Evolutionary conservation across 2,113 vertebrate genomes (phyloP).

Genomic region (Symphodus melops): DNA sequence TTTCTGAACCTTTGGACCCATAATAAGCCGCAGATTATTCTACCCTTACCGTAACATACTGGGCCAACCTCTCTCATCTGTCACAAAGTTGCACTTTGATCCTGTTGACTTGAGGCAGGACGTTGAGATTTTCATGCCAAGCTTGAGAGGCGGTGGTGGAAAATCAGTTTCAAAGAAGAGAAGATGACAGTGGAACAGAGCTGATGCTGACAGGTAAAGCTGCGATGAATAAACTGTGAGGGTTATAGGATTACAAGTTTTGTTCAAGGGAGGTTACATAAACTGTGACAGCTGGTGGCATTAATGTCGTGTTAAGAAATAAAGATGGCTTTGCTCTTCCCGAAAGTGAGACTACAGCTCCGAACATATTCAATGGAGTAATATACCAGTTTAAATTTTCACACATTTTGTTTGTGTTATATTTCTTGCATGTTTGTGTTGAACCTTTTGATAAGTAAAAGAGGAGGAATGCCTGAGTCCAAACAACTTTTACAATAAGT

Average conservation of each 20-base stretch:
- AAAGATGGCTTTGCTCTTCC: slow-evolving; percentile 9
- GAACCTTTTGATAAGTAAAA: too few relatives aligned
- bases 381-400: background rate
- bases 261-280: background rate
- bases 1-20: slow-evolving; percentile 71
- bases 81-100: slow-evolving; percentile 74
- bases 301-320: slow-evolving; percentile 7
- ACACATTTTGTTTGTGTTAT: too few relatives aligned
- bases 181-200: slow-evolving; percentile 35
- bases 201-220: slow-evolving; percentile 49
- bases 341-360: background rate
- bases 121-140: slow-evolving; percentile 18
- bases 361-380: background rate
- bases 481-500: too few relatives aligned
- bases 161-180: background rate
- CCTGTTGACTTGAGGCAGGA: slow-evolving; percentile 52
- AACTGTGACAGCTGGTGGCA: background rate
- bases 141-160: background rate
- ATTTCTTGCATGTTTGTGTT: background rate
- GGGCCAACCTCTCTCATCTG: slow-evolving; percentile 32
- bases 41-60: slow-evolving; percentile 1
- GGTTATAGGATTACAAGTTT: background rate
- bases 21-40: slow-evolving; percentile 13
- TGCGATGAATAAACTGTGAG: rapidly evolving
- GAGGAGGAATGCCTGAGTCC: too few relatives aligned